Evolutionary conservation across 2,888 invertebrate species (phyloP).

Genomic region (Norana najaformis): DNA sequence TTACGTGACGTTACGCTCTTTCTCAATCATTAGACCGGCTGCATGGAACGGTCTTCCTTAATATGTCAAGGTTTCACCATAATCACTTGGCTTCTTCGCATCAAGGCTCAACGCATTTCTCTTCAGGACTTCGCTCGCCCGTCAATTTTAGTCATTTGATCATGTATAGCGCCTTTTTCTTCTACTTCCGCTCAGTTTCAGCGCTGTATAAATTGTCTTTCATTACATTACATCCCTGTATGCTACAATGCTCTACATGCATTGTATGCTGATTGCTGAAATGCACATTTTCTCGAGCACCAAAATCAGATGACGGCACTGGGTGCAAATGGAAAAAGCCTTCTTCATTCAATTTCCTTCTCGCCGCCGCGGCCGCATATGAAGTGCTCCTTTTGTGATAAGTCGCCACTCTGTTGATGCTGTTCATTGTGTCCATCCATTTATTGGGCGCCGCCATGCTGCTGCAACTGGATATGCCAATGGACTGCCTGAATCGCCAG

Average conservation of each 20-base stretch:
- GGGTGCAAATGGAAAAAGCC: background rate
- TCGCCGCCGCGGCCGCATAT: background rate
- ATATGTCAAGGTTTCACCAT: too few species aligned
- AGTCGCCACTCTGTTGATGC: background rate
- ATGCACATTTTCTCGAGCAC: background rate
- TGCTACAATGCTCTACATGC: too few species aligned
- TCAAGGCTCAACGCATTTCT: too few species aligned
- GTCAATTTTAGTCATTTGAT: too few species aligned
- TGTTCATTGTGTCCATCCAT: background rate
- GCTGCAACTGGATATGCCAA: too few species aligned
- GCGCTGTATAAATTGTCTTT: background rate
- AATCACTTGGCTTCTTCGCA: too few species aligned
- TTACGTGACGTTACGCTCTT: too few species aligned
- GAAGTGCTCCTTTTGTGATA: background rate
- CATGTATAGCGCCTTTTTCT: background rate
- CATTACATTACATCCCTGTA: background rate
- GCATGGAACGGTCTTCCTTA: too few species aligned
- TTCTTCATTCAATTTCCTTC: background rate
- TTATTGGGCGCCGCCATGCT: background rate
- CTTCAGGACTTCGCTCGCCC: too few species aligned
- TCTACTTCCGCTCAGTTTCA: background rate
- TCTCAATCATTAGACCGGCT: too few species aligned
- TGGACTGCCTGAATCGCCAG: background rate
- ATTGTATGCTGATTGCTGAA: too few species aligned
- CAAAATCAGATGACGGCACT: background rate